Evolutionary conservation across 2,888 invertebrate genomes (phyloP).

Genomic region (Hecatera dysodea): DNA sequence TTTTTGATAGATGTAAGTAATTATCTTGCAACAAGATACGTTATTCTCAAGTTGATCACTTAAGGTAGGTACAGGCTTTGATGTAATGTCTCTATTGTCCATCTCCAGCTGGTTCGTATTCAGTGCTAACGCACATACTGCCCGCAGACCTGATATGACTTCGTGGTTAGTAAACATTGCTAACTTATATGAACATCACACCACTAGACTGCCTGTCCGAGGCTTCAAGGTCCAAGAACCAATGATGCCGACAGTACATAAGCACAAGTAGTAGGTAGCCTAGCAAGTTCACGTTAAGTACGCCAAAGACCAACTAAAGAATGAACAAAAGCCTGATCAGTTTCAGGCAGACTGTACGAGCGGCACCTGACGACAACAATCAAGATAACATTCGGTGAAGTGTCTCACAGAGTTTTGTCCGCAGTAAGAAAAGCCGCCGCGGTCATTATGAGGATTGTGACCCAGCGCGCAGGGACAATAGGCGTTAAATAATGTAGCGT

Average conservation of each 20-base stretch:
- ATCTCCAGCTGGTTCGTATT: background rate
- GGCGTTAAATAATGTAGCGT: slow-evolving; percentile 2
- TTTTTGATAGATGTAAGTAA: too few relatives aligned
- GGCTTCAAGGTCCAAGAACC: background rate
- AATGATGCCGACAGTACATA: too few relatives aligned
- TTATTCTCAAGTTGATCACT: background rate
- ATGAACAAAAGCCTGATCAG: slow-evolving; percentile 7
- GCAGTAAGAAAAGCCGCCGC: slow-evolving; percentile 5
- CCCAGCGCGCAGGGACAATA: slow-evolving; percentile 14
- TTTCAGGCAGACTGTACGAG: background rate
- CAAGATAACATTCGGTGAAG: background rate
- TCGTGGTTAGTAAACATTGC: background rate
- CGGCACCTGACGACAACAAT: background rate
- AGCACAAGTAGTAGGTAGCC: too few relatives aligned
- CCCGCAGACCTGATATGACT: background rate
- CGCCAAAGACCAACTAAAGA: background rate
- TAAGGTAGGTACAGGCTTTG: background rate
- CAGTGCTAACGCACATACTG: background rate
- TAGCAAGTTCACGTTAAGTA: too few relatives aligned
- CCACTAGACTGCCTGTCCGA: background rate
- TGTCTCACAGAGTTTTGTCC: slow-evolving; percentile 7
- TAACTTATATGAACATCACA: background rate
- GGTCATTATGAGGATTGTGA: slow-evolving; percentile 18
- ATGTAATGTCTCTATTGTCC: background rate
- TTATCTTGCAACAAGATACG: too few relatives aligned